phyloP scores from a whole-genome alignment of 1,140 invertebrate genomes.

The Eupeodes corollae region DNA sequence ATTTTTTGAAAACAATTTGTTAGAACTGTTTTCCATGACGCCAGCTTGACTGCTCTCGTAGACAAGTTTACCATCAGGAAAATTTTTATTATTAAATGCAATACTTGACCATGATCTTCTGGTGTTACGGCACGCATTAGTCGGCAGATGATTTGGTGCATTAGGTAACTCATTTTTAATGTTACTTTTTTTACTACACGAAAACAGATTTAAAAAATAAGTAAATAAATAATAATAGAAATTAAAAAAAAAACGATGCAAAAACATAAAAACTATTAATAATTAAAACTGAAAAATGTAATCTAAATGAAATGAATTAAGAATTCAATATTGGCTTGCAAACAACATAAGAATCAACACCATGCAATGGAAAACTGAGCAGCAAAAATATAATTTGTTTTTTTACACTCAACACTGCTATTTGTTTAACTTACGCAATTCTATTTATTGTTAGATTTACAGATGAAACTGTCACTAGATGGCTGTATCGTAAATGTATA shows the following conservation, averaged over 20 bases:
- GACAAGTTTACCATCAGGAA: constrained; percentile 5
- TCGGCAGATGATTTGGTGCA: neutral
- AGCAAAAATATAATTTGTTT: constrained; percentile 5
- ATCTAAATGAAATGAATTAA: neutral
- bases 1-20: constrained; percentile 2
- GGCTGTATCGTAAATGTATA: constrained; percentile 47
- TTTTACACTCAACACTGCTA: constrained; percentile 11
- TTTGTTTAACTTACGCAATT: constrained; percentile 70
- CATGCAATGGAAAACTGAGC: constrained; percentile 1
- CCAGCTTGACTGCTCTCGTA: constrained; percentile 3
- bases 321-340: neutral
- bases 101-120: constrained; percentile 6
- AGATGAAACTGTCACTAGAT: constrained; percentile 78
- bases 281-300: neutral
- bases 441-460: constrained; percentile 80
- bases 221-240: neutral
- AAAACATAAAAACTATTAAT: neutral
- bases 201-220: too few relatives aligned
- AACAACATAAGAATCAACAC: neutral
- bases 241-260: neutral
- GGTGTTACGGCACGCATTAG: neutral
- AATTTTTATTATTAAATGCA: constrained; percentile 9
- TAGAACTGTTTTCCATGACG: neutral
- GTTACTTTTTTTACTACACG: constrained; percentile 2
- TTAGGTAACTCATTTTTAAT: neutral